phyloP scores from a whole-genome alignment of 2,797 vertebrate species.

The Todus mexicanus region DNA sequence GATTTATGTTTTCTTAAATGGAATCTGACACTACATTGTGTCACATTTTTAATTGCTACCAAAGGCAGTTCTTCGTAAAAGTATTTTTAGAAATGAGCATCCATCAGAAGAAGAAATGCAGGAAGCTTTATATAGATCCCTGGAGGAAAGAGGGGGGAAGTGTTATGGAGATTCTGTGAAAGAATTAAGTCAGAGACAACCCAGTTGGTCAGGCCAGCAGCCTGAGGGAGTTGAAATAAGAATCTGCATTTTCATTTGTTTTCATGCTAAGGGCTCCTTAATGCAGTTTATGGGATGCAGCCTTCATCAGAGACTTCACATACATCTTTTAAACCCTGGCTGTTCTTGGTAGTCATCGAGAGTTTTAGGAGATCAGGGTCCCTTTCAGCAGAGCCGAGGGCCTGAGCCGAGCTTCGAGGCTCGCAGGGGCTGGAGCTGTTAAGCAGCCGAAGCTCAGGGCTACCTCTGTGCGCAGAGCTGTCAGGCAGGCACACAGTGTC shows the following conservation, averaged over 20 bases:
- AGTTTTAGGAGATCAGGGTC: background rate
- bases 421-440: background rate
- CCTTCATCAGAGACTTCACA: background rate
- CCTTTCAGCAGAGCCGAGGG: fast-evolving
- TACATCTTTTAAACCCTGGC: background rate
- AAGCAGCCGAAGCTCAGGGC: background rate
- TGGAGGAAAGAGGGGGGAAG: background rate
- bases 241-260: background rate
- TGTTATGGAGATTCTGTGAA: background rate
- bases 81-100: slow-evolving; percentile 6
- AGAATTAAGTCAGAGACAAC: background rate
- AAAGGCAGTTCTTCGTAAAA: background rate
- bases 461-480: background rate
- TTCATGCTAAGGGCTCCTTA: background rate
- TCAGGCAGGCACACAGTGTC: background rate
- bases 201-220: background rate
- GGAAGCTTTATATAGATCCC: background rate
- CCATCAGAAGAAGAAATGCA: slow-evolving; percentile 1
- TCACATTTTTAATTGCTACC: slow-evolving; percentile 1
- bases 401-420: background rate
- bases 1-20: background rate
- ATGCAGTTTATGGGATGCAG: background rate
- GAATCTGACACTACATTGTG: background rate
- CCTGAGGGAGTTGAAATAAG: background rate
- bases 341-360: fast-evolving